Evolutionary conservation across 2,797 vertebrate species (phyloP).

Genomic region (Bucorvus abyssinicus): DNA sequence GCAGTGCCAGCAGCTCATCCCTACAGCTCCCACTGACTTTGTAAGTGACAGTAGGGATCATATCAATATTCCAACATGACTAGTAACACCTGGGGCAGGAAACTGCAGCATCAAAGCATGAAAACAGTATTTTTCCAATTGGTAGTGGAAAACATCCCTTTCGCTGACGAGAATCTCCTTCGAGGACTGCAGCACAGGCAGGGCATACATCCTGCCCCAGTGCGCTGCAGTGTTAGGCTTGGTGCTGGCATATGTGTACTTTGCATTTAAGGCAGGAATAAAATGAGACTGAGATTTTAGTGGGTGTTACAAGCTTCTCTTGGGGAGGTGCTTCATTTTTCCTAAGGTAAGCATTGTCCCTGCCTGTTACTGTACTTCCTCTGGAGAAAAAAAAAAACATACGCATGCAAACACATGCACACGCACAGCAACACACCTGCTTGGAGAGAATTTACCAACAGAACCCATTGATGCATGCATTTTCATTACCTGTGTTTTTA

Average conservation of each 20-base stretch:
- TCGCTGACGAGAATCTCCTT: neutral
- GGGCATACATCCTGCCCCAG: neutral
- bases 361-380: neutral
- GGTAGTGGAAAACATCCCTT: neutral
- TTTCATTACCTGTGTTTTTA: neutral
- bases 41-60: neutral
- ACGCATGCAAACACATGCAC: accelerated
- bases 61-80: neutral
- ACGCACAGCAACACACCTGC: neutral
- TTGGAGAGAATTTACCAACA: neutral
- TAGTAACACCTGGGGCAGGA: neutral
- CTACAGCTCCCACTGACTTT: neutral
- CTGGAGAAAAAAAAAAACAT: neutral
- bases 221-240: neutral
- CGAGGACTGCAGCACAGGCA: neutral
- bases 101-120: neutral
- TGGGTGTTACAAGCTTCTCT: neutral
- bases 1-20: neutral
- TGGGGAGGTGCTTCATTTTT: neutral
- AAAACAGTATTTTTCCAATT: neutral
- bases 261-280: neutral
- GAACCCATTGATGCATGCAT: neutral
- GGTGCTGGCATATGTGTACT: neutral
- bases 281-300: neutral
- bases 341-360: neutral